A percentile compares a stretch with the other conserved stretches of the same genome.
Conservation (phyloP, 1,140 invertebrate species). For the Choristoneura fumiferana region DNA sequence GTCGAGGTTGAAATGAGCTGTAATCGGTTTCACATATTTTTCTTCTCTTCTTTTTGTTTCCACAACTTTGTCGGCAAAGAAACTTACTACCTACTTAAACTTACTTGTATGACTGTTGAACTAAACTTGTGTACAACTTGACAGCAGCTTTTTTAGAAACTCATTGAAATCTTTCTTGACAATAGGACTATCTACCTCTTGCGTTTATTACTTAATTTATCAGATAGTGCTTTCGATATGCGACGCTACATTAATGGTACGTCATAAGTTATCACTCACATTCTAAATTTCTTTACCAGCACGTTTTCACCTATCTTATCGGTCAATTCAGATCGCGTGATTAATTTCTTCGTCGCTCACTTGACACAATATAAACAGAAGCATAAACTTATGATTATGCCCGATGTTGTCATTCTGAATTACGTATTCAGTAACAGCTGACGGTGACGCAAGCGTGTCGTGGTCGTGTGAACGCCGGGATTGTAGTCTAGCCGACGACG, state of each 20-base stretch:
- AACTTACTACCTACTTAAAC: no score
- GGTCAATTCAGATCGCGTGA: neutral
- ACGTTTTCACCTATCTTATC: conserved; percentile 4
- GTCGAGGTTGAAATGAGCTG: neutral
- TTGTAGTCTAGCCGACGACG: conserved; percentile 10
- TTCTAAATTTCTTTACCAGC: no score
- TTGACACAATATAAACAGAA: conserved; percentile 2
- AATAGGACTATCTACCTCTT: no score
- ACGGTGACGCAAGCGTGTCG: conserved; percentile 7
- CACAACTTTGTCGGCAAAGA: no score
- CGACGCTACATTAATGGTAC: no score
- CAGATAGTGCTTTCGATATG: no score
- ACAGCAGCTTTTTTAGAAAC: no score
- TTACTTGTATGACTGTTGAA: no score
- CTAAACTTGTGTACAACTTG: no score
- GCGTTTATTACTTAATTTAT: no score
- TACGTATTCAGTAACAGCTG: conserved; percentile 18
- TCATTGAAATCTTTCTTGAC: no score
- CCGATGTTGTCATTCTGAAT: conserved; percentile 17
- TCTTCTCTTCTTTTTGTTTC: neutral
- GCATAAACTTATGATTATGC: conserved; percentile 4
- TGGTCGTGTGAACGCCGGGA: conserved; percentile 9
- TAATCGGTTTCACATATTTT: neutral
- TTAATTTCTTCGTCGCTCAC: conserved; percentile 10
- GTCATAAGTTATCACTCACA: no score